These are phyloP conservation scores for Drosophila nr. perissopoda DNA, from an alignment of 2,888 invertebrate genomes.

Conservation along the genomic window DNA sequence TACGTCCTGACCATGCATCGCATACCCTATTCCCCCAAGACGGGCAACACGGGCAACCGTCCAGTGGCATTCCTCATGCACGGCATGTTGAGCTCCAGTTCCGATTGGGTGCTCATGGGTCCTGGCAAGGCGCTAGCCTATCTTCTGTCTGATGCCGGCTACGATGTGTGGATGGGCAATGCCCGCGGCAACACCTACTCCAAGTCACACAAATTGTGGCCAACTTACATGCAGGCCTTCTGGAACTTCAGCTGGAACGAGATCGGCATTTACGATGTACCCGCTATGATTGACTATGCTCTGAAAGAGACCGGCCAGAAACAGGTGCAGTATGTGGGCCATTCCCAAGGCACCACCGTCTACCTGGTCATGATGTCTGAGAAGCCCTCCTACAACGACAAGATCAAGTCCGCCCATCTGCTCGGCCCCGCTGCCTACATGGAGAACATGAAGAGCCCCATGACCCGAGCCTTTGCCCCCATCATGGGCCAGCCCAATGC, in stretches of 20 bases:
- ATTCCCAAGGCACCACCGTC: conserved; percentile 95
- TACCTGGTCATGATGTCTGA: conserved; percentile 87
- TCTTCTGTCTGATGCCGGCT: conserved; percentile 88
- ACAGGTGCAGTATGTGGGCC: conserved; percentile 90
- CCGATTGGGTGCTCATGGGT: conserved; percentile 77
- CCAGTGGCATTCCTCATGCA: conserved; percentile 79
- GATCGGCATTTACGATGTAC: conserved; percentile 94
- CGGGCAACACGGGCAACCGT: conserved; percentile 35
- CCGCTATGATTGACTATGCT: conserved; percentile 92
- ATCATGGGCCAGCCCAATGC: conserved; percentile 76
- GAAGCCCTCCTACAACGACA: conserved; percentile 61
- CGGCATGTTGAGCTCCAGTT: conserved; percentile 77
- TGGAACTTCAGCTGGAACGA: conserved; percentile 92
- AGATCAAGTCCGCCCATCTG: conserved; percentile 79
- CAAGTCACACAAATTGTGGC: conserved; percentile 85
- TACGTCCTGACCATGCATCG: conserved; percentile 93
- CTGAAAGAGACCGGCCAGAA: conserved; percentile 65
- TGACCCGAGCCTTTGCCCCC: conserved; percentile 74
- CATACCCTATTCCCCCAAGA: conserved; percentile 87
- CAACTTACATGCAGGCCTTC: conserved; percentile 74
- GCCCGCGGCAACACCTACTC: conserved; percentile 90
- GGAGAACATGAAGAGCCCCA: conserved; percentile 84
- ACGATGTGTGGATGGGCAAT: conserved; percentile 93
- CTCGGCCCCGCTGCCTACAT: conserved; percentile 87
- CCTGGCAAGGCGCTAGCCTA: conserved; percentile 75